A percentile compares a stretch with the other conserved stretches of the same genome.
Conservation (phyloP, 2,797 vertebrate genomes). For the Sebastes alutus region DNA sequence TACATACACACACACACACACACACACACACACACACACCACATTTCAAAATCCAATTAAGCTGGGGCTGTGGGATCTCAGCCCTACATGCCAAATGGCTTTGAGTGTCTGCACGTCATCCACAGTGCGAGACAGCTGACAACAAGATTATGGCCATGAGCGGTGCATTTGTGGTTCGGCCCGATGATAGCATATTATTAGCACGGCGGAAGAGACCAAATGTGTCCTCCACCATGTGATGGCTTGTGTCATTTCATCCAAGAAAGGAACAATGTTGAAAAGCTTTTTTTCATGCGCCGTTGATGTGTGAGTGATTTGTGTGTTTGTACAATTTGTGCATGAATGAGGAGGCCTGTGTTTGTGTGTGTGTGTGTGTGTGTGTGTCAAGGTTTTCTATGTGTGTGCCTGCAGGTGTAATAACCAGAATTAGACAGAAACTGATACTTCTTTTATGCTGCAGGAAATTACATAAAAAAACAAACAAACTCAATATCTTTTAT, state of each 20-base stretch:
- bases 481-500: background rate
- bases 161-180: constrained; percentile 49
- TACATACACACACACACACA: background rate
- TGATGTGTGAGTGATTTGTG: constrained; percentile 29
- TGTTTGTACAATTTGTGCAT: constrained; percentile 7
- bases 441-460: background rate
- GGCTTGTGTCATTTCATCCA: constrained; percentile 41
- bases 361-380: background rate
- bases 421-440: background rate
- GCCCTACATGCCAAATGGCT: constrained; percentile 66
- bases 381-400: background rate
- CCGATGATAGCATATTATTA: constrained; percentile 68
- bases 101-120: constrained; percentile 67
- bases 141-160: constrained; percentile 71
- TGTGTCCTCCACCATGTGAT: constrained; percentile 32
- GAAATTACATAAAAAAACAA: background rate
- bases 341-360: background rate
- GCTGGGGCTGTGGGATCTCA: constrained; percentile 60
- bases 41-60: constrained; percentile 76
- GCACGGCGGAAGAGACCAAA: constrained; percentile 48
- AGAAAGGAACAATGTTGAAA: constrained; percentile 30
- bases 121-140: constrained; percentile 65
- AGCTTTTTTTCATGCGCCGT: background rate
- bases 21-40: background rate
- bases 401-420: background rate